Base-by-base conservation (phyloP, 1,140 invertebrate genomes). In the Caenorhabditis brenneri region DNA sequence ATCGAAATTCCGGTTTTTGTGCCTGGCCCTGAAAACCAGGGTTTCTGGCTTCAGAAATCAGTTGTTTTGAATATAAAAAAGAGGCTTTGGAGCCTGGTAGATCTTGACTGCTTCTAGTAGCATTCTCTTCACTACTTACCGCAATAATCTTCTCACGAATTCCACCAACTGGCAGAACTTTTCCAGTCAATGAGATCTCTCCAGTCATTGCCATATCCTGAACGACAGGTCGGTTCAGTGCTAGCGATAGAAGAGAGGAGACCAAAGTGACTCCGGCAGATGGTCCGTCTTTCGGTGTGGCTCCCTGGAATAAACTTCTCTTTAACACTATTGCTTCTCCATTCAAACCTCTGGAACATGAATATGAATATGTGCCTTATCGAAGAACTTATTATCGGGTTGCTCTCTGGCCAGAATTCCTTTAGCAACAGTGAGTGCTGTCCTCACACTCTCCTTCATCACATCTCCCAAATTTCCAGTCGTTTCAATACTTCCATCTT, bases 141-240 rank as follows among this genome's bases (percentile, higher is more conserved):
- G 96, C 96, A 88, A 98, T 98, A n/a, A 94, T 95, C 92, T 98
- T 99, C 92, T 99, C 97, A 92, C 98, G 98, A 87, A 99, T 99
- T 29, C 97, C 97, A 24, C 97, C 97, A 33, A 99, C 97, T 29
- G 97, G 96, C 36, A 99, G 92, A 55, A 99, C 94, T 91, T 97
- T 97, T 4, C 89, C 97, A 53, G 95, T 98, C 0, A 99, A 93
- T 19, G 96, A 98, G 0, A 99, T 93, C 92, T 99, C 98, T 0
- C 97, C 97, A 15, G 97, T 99, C 97, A 99, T 99, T 12, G 97
- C 97, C 15, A 97, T 91, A 91, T 98, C 93, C 86, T 95, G 94
- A 80, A 94, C 92, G 15, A 91, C 88, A 3, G 96, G 93, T 85
- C 93, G 92, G 79, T 94, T 93, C 88, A 94, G 93, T 0, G 96